These are phyloP conservation scores for Drosophila pallidifrons DNA, from an alignment of 1,140 invertebrate species.

Conservation along the genomic window DNA sequence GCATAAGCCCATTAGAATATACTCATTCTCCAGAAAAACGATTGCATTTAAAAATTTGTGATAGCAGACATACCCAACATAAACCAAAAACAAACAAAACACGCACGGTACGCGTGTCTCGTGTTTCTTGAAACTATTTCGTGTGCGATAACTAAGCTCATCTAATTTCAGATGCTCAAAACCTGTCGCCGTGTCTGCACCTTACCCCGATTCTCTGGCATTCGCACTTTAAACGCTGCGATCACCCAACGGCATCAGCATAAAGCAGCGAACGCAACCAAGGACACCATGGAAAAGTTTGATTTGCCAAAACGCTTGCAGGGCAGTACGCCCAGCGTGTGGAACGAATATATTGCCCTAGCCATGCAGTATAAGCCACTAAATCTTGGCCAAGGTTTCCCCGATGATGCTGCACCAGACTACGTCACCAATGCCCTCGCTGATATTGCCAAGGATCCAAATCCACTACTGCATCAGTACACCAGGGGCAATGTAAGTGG, in stretches of 20 bases:
- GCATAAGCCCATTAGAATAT: constrained; percentile 38
- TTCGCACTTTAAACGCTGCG: constrained; percentile 1
- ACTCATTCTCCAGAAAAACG: constrained; percentile 6
- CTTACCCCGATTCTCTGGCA: constrained; percentile 16
- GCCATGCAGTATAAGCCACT: constrained; percentile 95
- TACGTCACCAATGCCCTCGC: constrained; percentile 93
- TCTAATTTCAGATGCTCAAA: constrained; percentile 59
- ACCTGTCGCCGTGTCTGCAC: constrained; percentile 43
- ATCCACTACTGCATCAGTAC: constrained; percentile 96
- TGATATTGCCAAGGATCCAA: constrained; percentile 88
- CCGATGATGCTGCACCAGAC: constrained; percentile 95
- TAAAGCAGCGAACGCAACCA: background rate
- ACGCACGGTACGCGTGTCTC: constrained; percentile 46
- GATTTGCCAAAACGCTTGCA: constrained; percentile 87
- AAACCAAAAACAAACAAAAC: background rate
- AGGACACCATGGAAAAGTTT: constrained; percentile 86
- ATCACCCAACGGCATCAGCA: constrained; percentile 16
- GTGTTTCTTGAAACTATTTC: constrained; percentile 27
- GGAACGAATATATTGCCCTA: constrained; percentile 97
- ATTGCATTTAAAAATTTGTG: constrained; percentile 70
- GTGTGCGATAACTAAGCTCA: constrained; percentile 31
- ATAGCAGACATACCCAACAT: constrained; percentile 24
- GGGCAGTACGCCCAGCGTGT: constrained; percentile 87
- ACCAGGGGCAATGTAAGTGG: constrained; percentile 92
- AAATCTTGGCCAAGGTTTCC: constrained; percentile 99